A percentile compares a stretch with the other conserved stretches of the same genome.
phyloP scores from a whole-genome alignment of 2,113 vertebrate genomes.

The Ictalurus punctatus region DNA sequence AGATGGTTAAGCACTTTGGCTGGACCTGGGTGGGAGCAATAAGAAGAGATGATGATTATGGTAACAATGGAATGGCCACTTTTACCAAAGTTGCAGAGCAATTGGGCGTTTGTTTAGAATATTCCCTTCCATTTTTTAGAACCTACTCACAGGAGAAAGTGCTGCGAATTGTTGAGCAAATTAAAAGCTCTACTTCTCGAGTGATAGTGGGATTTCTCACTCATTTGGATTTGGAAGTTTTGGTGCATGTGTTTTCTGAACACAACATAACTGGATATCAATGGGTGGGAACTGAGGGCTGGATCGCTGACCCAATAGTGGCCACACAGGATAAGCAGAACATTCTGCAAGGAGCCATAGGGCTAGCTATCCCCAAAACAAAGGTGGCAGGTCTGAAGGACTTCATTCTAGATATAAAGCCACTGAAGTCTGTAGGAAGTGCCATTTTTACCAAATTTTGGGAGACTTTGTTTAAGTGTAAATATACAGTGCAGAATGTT shows the following conservation, averaged over 20 bases:
- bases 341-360: conserved; percentile 68
- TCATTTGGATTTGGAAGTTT: conserved; percentile 60
- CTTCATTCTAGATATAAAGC: conserved; percentile 66
- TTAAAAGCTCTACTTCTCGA: conserved; percentile 67
- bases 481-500: conserved; percentile 20
- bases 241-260: conserved; percentile 59
- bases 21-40: conserved; percentile 57
- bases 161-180: conserved; percentile 60
- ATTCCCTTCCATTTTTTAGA: conserved; percentile 63
- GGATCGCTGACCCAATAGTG: conserved; percentile 68
- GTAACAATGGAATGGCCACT: conserved; percentile 58
- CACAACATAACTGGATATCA: conserved; percentile 70
- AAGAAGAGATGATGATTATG: conserved; percentile 59
- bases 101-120: conserved; percentile 57
- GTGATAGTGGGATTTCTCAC: conserved; percentile 69
- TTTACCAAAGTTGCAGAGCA: conserved; percentile 53
- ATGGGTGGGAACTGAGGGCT: conserved; percentile 71
- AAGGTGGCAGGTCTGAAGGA: conserved; percentile 63
- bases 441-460: conserved; percentile 53
- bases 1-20: too few species aligned
- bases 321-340: conserved; percentile 55
- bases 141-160: conserved; percentile 63
- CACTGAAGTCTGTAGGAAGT: conserved; percentile 42
- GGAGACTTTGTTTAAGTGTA: conserved; percentile 55
- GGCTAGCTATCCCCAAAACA: conserved; percentile 67